These are phyloP conservation scores for Cossypha niveicapilla DNA, from an alignment of 2,797 vertebrate genomes.

Conservation along the genomic window DNA sequence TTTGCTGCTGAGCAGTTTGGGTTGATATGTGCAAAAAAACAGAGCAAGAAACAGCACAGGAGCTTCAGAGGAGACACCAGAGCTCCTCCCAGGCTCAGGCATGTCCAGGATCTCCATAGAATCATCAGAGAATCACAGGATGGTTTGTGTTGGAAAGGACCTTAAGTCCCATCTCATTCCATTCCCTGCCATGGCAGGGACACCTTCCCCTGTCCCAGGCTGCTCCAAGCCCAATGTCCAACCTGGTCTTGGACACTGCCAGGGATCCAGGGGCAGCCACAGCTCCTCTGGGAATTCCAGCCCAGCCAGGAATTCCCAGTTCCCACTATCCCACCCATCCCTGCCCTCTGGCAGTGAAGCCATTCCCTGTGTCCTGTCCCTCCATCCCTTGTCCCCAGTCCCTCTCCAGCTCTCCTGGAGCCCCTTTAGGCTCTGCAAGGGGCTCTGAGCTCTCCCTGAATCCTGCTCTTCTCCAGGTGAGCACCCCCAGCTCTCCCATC, in stretches of 20 bases:
- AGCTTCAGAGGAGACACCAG: background rate
- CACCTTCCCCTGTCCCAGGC: fast-evolving
- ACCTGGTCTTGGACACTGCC: fast-evolving
- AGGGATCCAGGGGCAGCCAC: background rate
- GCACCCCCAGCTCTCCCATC: background rate
- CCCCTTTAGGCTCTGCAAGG: background rate
- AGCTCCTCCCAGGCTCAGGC: background rate
- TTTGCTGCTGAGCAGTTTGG: background rate
- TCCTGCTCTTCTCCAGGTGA: fast-evolving
- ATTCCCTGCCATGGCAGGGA: background rate
- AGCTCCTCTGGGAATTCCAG: background rate
- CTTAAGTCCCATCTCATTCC: fast-evolving
- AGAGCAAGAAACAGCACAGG: background rate
- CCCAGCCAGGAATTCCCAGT: background rate
- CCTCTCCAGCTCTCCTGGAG: background rate
- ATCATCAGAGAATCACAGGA: no score
- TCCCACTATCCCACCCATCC: background rate
- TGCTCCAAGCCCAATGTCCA: fast-evolving
- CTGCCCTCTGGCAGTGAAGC: background rate
- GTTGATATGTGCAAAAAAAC: background rate
- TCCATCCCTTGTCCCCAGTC: background rate
- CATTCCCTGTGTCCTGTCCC: background rate
- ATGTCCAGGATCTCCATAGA: background rate
- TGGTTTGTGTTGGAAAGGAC: background rate
- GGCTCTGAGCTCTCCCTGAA: background rate